Conservation (phyloP, 2,113 vertebrate genomes). For the Ranitomeya variabilis region DNA sequence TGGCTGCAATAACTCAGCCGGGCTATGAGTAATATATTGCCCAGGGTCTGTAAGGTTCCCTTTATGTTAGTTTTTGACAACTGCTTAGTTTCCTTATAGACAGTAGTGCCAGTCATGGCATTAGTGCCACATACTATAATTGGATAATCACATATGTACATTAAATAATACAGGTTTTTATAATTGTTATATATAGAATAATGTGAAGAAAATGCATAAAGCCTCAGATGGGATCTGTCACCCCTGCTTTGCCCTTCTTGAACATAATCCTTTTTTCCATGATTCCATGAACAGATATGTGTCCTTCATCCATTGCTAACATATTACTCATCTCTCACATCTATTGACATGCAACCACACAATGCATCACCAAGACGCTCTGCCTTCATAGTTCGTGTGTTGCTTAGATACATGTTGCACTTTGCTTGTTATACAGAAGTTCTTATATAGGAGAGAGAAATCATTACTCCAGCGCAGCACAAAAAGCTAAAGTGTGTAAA, state of each 20-base stretch:
- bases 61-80: not conserved
- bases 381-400: slow-evolving; percentile 21
- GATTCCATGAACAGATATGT: not conserved
- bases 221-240: not conserved
- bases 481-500: not conserved
- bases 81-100: not conserved
- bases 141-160: not conserved
- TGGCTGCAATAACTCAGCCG: too few relatives aligned
- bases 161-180: not conserved
- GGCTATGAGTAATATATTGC: too few relatives aligned
- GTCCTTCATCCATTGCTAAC: not conserved
- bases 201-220: not conserved
- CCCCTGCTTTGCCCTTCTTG: not conserved
- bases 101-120: not conserved
- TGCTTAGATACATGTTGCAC: slow-evolving; percentile 41
- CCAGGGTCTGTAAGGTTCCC: not conserved
- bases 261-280: not conserved
- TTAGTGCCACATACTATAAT: not conserved
- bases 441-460: not conserved
- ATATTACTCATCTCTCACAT: not conserved
- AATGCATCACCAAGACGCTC: not conserved
- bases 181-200: too few relatives aligned
- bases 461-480: not conserved
- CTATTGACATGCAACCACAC: not conserved
- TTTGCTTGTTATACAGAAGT: slow-evolving; percentile 5